A percentile compares a stretch with the other conserved stretches of the same genome.
Evolutionary conservation across 2,113 vertebrate genomes (phyloP).

Genomic region (Brevimyrus niger): DNA sequence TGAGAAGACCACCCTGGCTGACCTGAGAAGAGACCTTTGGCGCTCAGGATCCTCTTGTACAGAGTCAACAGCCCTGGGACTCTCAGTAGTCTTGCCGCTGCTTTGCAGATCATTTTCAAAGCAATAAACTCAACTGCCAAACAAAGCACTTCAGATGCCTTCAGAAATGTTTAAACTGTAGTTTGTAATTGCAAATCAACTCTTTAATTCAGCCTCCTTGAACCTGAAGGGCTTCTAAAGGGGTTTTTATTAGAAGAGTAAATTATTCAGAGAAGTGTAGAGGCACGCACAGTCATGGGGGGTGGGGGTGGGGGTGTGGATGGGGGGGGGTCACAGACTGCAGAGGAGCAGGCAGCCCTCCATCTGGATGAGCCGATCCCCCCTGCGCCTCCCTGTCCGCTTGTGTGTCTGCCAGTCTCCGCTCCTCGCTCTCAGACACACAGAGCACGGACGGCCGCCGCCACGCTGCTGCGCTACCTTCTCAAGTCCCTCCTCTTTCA

Average conservation of each 20-base stretch:
- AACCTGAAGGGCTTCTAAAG: slow-evolving; percentile 50
- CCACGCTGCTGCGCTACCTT: slow-evolving; percentile 63
- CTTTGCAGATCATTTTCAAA: slow-evolving; percentile 24
- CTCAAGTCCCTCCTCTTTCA: slow-evolving; percentile 94
- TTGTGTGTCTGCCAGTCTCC: slow-evolving; percentile 32
- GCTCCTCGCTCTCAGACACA: slow-evolving; percentile 22
- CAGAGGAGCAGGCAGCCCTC: slow-evolving; percentile 6
- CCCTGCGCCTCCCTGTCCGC: slow-evolving; percentile 26
- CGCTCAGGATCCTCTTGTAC: slow-evolving; percentile 29
- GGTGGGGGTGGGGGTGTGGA: background rate
- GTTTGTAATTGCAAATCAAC: slow-evolving; percentile 62
- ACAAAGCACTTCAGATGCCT: slow-evolving; percentile 41
- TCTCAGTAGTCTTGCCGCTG: slow-evolving; percentile 16
- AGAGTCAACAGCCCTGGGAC: slow-evolving; percentile 17
- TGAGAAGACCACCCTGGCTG: background rate
- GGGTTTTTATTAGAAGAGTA: slow-evolving; percentile 53
- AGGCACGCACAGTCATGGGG: slow-evolving; percentile 30
- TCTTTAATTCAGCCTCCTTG: slow-evolving; percentile 59
- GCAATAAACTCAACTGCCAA: slow-evolving; percentile 33
- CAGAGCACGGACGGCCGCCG: background rate
- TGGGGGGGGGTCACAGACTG: background rate
- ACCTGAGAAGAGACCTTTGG: background rate
- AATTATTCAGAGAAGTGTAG: slow-evolving; percentile 61
- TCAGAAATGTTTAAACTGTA: slow-evolving; percentile 32
- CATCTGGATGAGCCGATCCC: slow-evolving; percentile 7